Conservation (phyloP, 2,888 invertebrate genomes). For the Phaonia tiefii region DNA sequence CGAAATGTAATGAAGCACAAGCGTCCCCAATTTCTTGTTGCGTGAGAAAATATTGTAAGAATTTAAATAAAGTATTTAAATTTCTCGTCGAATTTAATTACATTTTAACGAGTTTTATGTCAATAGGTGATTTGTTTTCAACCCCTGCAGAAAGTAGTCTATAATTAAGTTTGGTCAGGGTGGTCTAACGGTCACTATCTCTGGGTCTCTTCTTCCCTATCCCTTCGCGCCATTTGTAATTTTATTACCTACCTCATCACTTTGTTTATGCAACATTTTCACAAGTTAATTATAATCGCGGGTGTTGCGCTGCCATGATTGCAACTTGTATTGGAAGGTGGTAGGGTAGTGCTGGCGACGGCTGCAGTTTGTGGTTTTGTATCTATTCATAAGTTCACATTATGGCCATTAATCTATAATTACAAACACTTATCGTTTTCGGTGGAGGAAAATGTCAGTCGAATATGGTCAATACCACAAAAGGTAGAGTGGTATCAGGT, state of each 20-base stretch:
- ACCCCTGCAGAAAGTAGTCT: slow-evolving; percentile 3
- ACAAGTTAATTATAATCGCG: slow-evolving; percentile 31
- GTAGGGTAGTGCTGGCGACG: neutral
- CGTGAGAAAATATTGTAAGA: slow-evolving; percentile 44
- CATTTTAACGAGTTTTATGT: slow-evolving; percentile 34
- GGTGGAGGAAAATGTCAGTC: slow-evolving; percentile 50
- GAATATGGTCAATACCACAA: slow-evolving; percentile 43
- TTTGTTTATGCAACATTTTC: slow-evolving; percentile 36
- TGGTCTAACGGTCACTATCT: too few species aligned
- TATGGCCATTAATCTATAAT: slow-evolving; percentile 55
- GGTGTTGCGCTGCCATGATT: neutral
- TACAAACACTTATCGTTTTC: slow-evolving; percentile 57
- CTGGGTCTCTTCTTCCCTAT: too few species aligned
- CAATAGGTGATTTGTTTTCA: slow-evolving; percentile 40
- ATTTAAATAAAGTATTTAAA: too few species aligned
- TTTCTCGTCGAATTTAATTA: slow-evolving; percentile 56
- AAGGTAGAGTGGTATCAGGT: neutral
- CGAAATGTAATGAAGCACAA: neutral
- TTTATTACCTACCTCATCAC: slow-evolving; percentile 43
- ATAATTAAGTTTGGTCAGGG: slow-evolving; percentile 33
- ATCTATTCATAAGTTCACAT: slow-evolving; percentile 41
- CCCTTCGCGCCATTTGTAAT: neutral
- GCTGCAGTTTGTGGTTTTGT: slow-evolving; percentile 15
- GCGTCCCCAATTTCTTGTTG: neutral
- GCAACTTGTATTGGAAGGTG: slow-evolving; percentile 18